Conservation (phyloP, 2,113 vertebrate species). For the human (Homo sapiens) region DNA sequence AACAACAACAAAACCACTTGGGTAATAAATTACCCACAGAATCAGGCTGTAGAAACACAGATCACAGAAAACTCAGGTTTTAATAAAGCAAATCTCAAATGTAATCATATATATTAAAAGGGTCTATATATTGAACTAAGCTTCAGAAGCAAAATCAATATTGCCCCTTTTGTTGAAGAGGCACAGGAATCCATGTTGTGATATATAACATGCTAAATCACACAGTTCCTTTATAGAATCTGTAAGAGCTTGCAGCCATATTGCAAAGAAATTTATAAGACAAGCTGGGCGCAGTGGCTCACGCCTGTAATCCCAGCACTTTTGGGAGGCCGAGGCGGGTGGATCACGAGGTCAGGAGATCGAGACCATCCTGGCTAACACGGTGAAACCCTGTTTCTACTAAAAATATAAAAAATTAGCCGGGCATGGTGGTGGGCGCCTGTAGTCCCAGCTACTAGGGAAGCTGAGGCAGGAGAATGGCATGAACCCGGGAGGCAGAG, state of each 20-base stretch:
- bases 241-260: background rate
- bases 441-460: too few species aligned
- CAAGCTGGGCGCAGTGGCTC: too few species aligned
- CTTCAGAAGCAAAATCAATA: background rate
- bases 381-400: too few species aligned
- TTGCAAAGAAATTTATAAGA: background rate
- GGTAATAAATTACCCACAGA: constrained; percentile 6
- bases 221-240: background rate
- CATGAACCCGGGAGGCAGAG: too few species aligned
- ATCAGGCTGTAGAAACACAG: background rate
- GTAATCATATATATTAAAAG: background rate
- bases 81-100: background rate
- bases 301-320: too few species aligned
- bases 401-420: too few species aligned
- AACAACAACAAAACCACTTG: background rate
- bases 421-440: too few species aligned
- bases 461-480: too few species aligned
- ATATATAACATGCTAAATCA: background rate
- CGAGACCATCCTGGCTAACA: too few species aligned
- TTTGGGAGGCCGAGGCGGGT: too few species aligned
- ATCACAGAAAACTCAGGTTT: background rate
- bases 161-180: background rate
- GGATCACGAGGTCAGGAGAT: too few species aligned
- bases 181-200: background rate
- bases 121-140: background rate